Evolutionary conservation across 2,113 vertebrate genomes (phyloP).

Genomic region (Zapornia atra): DNA sequence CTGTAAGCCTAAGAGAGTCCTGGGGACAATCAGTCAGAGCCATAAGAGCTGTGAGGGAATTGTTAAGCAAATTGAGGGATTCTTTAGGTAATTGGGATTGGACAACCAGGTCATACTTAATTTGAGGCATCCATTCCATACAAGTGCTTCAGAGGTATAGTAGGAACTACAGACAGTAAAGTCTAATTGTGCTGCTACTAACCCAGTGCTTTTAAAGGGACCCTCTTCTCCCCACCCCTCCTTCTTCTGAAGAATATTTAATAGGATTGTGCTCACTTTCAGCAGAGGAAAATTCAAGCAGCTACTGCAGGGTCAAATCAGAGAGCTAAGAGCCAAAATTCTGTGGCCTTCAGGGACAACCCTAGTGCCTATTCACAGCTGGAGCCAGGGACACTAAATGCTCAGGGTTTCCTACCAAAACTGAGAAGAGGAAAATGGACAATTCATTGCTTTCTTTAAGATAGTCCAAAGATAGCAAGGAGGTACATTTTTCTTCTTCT

Average conservation of each 20-base stretch:
- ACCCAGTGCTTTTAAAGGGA: conserved; percentile 29
- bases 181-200: conserved; percentile 58
- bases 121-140: conserved; percentile 71
- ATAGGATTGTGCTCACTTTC: neutral
- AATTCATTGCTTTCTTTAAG: neutral
- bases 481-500: neutral
- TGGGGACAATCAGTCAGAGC: conserved; percentile 72
- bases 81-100: conserved; percentile 75
- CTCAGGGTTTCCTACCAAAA: neutral
- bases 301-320: neutral
- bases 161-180: conserved; percentile 46
- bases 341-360: neutral
- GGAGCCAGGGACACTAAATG: neutral
- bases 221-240: neutral
- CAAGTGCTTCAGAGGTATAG: conserved; percentile 64
- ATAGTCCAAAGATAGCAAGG: neutral
- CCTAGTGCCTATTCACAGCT: neutral
- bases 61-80: conserved; percentile 75
- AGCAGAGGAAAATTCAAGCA: conserved; percentile 25
- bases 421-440: neutral
- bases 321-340: neutral
- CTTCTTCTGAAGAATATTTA: neutral
- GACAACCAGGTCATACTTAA: conserved; percentile 72
- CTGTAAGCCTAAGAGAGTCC: conserved; percentile 67
- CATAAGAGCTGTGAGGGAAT: conserved; percentile 73